phyloP scores from a whole-genome alignment of 2,797 vertebrate species.

The Acrocephalus scirpaceus region DNA sequence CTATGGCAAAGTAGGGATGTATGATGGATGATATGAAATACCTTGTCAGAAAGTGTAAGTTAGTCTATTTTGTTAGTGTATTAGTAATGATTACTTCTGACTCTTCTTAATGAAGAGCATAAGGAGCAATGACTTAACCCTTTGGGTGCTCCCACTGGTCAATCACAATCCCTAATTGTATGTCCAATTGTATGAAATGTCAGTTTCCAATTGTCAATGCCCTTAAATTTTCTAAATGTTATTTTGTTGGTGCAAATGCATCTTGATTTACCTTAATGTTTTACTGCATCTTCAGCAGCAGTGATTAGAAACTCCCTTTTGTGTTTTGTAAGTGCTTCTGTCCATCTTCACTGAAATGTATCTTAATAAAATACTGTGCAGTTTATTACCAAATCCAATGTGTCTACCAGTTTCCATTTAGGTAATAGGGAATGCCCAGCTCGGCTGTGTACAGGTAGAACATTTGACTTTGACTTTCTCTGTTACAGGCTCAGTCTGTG shows the following conservation, averaged over 20 bases:
- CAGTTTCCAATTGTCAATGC: neutral
- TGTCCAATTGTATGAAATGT: neutral
- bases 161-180: neutral
- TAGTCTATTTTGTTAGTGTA: neutral
- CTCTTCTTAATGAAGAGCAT: neutral
- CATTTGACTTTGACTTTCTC: neutral
- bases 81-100: neutral
- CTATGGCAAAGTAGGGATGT: neutral
- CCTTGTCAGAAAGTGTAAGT: neutral
- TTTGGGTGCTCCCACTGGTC: neutral
- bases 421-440: neutral
- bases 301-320: neutral
- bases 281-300: neutral
- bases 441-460: neutral
- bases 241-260: neutral
- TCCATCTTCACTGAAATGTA: neutral
- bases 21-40: neutral
- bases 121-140: neutral
- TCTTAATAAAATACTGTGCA: neutral
- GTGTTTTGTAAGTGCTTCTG: neutral
- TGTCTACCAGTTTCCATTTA: neutral
- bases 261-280: neutral
- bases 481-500: neutral
- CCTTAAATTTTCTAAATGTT: neutral
- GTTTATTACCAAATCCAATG: neutral